Evolutionary conservation across 2,113 vertebrate genomes (phyloP).

Genomic region (Hydropotes inermis): DNA sequence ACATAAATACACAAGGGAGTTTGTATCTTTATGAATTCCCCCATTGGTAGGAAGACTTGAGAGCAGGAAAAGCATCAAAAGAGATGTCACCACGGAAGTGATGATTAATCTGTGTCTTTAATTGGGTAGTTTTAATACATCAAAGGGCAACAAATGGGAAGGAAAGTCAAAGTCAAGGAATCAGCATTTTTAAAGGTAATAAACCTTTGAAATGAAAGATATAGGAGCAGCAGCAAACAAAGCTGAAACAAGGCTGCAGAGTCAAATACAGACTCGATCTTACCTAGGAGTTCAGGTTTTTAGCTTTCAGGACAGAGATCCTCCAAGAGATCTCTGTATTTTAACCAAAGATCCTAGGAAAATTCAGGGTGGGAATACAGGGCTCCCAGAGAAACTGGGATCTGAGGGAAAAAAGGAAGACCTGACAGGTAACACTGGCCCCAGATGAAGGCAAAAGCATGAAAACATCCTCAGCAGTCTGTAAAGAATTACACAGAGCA

Average conservation of each 20-base stretch:
- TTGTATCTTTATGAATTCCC: background rate
- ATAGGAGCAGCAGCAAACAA: background rate
- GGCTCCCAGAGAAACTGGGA: background rate
- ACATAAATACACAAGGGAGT: background rate
- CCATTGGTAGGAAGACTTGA: background rate
- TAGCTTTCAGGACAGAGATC: background rate
- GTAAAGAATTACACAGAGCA: background rate
- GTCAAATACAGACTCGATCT: background rate
- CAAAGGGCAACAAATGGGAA: background rate
- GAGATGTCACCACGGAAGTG: background rate
- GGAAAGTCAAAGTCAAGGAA: background rate
- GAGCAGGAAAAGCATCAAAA: background rate
- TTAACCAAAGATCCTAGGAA: background rate
- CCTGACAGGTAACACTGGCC: background rate
- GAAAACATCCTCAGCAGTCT: background rate
- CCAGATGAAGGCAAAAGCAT: background rate
- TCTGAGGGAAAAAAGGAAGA: background rate
- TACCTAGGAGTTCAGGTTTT: background rate
- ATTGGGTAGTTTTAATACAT: background rate
- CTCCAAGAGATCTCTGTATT: background rate
- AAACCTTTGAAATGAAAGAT: background rate
- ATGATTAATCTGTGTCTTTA: background rate
- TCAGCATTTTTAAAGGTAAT: background rate
- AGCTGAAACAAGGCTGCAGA: background rate
- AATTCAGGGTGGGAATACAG: background rate